Base-by-base conservation (phyloP, 2,113 vertebrate genomes). In the Neomonachus schauinslandi region DNA sequence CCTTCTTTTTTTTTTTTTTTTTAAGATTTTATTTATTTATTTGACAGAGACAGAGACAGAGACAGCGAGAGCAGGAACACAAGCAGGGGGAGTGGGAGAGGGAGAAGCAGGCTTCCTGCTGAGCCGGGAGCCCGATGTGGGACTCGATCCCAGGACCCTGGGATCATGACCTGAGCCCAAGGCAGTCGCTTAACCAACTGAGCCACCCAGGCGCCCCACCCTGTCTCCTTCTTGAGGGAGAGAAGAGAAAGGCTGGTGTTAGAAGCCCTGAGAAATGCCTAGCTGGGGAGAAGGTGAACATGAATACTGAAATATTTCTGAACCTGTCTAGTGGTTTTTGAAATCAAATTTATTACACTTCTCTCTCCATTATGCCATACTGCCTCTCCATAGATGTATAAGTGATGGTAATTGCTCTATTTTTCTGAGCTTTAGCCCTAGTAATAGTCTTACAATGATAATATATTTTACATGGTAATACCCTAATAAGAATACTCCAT, bases 381-480 rank as follows among this genome's bases (percentile, higher is more conserved):
- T 84, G 59, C 67, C 63, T 92, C 85, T 95, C 53, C 91, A 14
- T 69, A 74, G 91, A 94, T 93, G 89, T 95, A 1, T 82, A 95
- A 95, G 46, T 42, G 94, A 98, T 95, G 61, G 61, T 87, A 93
- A 96, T 97, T 92, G 65, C 87, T 96, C 94, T 82, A 80, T 88
- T 94, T 97, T 98, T 92, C 90, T 96, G 91, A 77, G 84, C 80
- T 36, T 97, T 97, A 95, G 92, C n/a, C 88, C 59, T 79, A 92
- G n/a, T 97, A 95, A 95, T 79, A 89, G 84, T 81, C 57, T 90
- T 93, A 67, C 79, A 94, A 94, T 96, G 91, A 92, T 97, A 92
- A 96, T 95, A 71, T 97, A 93, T 97, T 98, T 97, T 94, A 96
- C 84, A 67, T 72, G 88, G 63, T 94, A 97, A 97, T 92, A 57